Evolutionary conservation across 2,888 invertebrate genomes (phyloP).

Genomic region (Chymomyza caudatula): DNA sequence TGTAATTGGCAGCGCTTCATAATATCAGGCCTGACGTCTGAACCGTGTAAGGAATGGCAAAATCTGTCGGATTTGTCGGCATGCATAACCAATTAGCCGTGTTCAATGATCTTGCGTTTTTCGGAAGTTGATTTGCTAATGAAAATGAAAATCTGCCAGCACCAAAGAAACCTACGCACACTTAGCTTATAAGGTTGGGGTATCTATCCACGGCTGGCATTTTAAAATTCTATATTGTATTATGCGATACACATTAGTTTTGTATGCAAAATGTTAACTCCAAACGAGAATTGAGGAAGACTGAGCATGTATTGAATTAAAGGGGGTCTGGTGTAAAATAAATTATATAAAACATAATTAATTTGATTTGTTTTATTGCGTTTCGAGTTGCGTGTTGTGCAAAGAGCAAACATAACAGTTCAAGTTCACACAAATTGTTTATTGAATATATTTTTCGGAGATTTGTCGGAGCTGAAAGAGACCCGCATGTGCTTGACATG

Average conservation of each 20-base stretch:
- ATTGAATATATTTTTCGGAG: not conserved
- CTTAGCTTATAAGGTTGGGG: not conserved
- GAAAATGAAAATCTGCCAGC: constrained; percentile 81
- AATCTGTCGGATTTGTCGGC: constrained; percentile 17
- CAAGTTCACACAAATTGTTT: not conserved
- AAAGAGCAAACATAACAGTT: not conserved
- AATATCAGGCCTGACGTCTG: constrained; percentile 13
- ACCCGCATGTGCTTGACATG: not conserved
- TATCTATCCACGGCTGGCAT: constrained; percentile 78
- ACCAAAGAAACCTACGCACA: no score
- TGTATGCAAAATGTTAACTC: not conserved
- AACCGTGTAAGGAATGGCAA: constrained; percentile 59
- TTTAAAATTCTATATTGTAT: constrained; percentile 23
- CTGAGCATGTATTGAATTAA: not conserved
- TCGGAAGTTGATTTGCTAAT: constrained; percentile 61
- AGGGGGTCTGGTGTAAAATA: not conserved
- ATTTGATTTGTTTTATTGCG: not conserved
- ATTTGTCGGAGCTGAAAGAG: not conserved
- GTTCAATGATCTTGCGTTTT: constrained; percentile 9
- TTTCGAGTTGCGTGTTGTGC: not conserved
- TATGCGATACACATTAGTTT: constrained; percentile 10
- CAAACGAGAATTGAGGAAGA: not conserved
- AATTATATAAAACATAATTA: not conserved
- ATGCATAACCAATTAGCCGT: constrained; percentile 48
- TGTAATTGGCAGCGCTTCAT: not conserved